A percentile compares a stretch with the other conserved stretches of the same genome.
These are phyloP conservation scores for Indri indri DNA, from an alignment of 2,113 vertebrate genomes.

Conservation along the genomic window DNA sequence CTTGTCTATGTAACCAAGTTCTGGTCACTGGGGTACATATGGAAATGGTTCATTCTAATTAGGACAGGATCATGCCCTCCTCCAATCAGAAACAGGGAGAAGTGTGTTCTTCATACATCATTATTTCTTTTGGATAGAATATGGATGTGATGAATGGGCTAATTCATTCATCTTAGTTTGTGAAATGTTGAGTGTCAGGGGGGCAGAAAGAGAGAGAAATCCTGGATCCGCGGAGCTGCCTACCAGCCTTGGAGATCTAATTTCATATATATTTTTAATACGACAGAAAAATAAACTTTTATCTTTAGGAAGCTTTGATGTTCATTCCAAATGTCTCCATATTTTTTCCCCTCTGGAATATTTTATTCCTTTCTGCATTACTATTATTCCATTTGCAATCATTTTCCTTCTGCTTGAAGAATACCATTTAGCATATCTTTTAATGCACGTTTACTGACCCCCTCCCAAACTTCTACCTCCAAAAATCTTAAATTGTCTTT, in stretches of 20 bases:
- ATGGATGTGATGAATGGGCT: not conserved
- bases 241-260: not conserved
- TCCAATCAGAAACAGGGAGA: not conserved
- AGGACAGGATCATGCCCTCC: not conserved
- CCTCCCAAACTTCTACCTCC: too few relatives aligned
- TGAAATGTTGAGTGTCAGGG: not conserved
- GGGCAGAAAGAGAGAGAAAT: not conserved
- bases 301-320: not conserved
- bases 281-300: conserved; percentile 3
- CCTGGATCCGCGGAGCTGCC: not conserved
- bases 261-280: not conserved
- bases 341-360: not conserved
- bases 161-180: not conserved
- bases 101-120: not conserved
- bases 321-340: not conserved
- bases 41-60: not conserved
- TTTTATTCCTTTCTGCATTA: not conserved
- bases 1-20: not conserved
- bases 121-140: not conserved
- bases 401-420: not conserved
- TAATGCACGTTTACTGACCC: not conserved
- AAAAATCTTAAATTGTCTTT: not conserved
- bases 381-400: not conserved
- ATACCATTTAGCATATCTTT: not conserved
- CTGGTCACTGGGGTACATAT: not conserved